These are phyloP conservation scores for Cnemophilus loriae DNA, from an alignment of 2,113 vertebrate genomes.

Conservation along the genomic window DNA sequence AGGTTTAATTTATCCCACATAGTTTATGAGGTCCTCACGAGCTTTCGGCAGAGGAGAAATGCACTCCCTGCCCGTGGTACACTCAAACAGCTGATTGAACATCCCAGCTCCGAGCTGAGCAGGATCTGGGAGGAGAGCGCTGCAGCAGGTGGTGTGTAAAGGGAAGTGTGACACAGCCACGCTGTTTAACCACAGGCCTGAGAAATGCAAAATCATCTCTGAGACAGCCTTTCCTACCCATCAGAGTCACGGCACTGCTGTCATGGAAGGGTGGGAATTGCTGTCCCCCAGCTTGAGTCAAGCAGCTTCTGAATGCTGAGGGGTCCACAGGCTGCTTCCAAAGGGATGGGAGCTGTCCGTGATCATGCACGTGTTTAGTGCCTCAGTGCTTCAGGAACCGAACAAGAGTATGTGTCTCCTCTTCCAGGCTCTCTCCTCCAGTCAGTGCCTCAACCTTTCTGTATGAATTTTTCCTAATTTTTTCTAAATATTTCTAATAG, in stretches of 20 bases:
- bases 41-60: background rate
- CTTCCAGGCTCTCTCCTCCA: background rate
- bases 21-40: background rate
- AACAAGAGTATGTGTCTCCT: fast-evolving
- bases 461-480: background rate
- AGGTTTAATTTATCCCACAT: background rate
- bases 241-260: background rate
- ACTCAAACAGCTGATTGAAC: background rate
- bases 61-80: fast-evolving
- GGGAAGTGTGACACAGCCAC: background rate
- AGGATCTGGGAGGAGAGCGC: background rate
- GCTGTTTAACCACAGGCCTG: background rate
- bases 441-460: background rate
- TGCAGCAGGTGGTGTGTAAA: background rate
- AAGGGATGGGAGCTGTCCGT: background rate
- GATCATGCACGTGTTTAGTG: background rate
- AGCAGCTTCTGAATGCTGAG: background rate
- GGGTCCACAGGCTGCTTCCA: background rate
- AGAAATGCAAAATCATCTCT: background rate
- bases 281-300: background rate
- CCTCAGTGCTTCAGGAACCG: background rate
- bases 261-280: background rate
- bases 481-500: background rate
- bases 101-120: background rate
- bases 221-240: background rate